These are phyloP conservation scores for Drosophila nigrodunni DNA, from an alignment of 1,140 invertebrate species.

Conservation along the genomic window DNA sequence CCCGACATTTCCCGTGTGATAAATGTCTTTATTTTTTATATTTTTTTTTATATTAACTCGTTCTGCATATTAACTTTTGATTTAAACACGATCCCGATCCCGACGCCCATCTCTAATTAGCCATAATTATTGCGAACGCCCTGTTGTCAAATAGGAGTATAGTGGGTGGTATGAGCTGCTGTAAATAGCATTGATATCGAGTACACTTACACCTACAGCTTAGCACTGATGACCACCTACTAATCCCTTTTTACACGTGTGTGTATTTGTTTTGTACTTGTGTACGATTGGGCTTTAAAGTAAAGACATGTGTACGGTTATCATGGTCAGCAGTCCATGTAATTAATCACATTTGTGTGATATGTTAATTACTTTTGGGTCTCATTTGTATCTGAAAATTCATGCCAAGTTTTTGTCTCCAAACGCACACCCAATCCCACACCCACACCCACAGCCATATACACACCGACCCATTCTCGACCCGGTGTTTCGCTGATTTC, in stretches of 20 bases:
- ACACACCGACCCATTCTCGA: no score
- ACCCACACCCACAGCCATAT: no score
- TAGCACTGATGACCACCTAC: constrained; percentile 53
- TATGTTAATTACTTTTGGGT: constrained; percentile 32
- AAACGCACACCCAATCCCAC: no score
- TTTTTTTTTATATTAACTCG: no score
- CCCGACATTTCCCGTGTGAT: no score
- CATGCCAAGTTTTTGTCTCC: background rate
- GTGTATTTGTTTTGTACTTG: background rate
- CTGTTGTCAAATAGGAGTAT: no score
- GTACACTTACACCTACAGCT: constrained; percentile 45
- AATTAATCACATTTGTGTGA: constrained; percentile 51
- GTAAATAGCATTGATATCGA: constrained; percentile 39
- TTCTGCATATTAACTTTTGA: no score
- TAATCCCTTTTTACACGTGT: constrained; percentile 52
- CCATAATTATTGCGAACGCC: no score
- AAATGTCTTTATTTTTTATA: no score
- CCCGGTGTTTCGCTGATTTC: background rate
- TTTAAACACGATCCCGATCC: no score
- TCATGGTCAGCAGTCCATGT: constrained; percentile 38
- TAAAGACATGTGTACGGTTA: constrained; percentile 5
- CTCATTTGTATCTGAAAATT: background rate
- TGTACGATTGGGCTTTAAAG: constrained; percentile 12
- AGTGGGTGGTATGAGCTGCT: background rate
- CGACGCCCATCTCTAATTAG: no score